A percentile compares a stretch with the other conserved stretches of the same genome.
These are phyloP conservation scores for Synchiropus splendidus DNA, from an alignment of 2,113 vertebrate genomes.

Conservation along the genomic window DNA sequence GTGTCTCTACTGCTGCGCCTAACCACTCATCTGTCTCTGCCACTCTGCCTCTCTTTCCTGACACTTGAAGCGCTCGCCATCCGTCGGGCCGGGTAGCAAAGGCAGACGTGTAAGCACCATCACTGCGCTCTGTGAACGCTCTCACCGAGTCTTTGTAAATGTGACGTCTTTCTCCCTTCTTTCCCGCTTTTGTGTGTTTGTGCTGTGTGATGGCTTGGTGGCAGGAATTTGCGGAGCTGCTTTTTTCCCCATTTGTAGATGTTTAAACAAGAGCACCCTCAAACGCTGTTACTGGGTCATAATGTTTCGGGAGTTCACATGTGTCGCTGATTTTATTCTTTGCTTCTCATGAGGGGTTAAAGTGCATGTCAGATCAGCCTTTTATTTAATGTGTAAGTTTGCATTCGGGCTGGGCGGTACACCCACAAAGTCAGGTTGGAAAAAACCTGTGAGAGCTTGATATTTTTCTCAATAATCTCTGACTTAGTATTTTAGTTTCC, in stretches of 20 bases:
- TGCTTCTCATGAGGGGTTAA: neutral
- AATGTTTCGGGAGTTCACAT: neutral
- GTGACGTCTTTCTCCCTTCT: slow-evolving; percentile 8
- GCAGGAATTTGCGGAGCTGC: neutral
- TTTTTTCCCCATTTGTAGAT: neutral
- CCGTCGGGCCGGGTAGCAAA: slow-evolving; percentile 91
- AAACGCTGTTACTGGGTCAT: neutral
- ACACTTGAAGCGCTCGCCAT: slow-evolving; percentile 83
- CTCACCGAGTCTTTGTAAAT: slow-evolving; percentile 12
- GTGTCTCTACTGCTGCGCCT: slow-evolving; percentile 28
- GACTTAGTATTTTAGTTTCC: too few species aligned
- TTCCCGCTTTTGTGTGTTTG: slow-evolving; percentile 1
- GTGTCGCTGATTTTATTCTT: neutral
- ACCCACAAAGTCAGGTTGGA: too few species aligned
- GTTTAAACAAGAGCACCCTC: too few species aligned
- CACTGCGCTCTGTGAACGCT: slow-evolving; percentile 55
- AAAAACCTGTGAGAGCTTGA: too few species aligned
- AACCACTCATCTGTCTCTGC: slow-evolving; percentile 67
- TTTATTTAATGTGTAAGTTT: neutral
- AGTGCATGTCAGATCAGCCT: neutral
- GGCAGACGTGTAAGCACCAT: slow-evolving; percentile 96
- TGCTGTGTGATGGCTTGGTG: slow-evolving; percentile 35
- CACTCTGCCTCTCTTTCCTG: slow-evolving; percentile 39
- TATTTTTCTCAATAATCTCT: too few species aligned
- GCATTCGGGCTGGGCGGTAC: too few species aligned